phyloP scores from a whole-genome alignment of 2,888 invertebrate species.

The Pterostichus madidus region DNA sequence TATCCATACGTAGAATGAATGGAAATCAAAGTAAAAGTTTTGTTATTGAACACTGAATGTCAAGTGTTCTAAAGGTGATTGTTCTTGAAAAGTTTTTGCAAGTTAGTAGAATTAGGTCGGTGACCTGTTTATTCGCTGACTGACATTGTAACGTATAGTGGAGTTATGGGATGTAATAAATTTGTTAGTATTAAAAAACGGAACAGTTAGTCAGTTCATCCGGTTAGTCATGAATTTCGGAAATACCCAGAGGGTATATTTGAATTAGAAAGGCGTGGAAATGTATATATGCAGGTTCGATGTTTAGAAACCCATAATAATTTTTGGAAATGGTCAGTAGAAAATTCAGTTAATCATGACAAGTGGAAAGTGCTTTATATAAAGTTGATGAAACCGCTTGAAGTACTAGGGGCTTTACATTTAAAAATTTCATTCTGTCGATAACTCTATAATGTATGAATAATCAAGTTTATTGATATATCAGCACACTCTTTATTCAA shows the following conservation, averaged over 20 bases:
- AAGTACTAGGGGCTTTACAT: too few species aligned
- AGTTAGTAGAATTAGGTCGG: slow-evolving; percentile 27
- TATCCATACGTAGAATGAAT: neutral
- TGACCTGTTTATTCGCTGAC: slow-evolving; percentile 39
- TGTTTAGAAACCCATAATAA: neutral
- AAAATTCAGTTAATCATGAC: neutral
- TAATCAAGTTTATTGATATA: too few species aligned
- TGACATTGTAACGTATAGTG: slow-evolving; percentile 37
- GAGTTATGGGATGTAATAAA: slow-evolving; percentile 47
- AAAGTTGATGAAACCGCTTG: too few species aligned
- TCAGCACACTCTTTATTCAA: neutral
- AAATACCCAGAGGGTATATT: slow-evolving; percentile 30
- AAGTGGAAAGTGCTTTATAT: too few species aligned
- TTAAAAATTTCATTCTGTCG: too few species aligned
- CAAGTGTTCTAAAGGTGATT: slow-evolving; percentile 22
- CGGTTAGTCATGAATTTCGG: slow-evolving; percentile 52
- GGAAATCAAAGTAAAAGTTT: neutral
- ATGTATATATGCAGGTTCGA: neutral
- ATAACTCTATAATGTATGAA: too few species aligned
- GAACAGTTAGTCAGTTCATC: slow-evolving; percentile 58
- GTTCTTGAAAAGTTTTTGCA: slow-evolving; percentile 43
- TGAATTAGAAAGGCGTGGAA: slow-evolving; percentile 21
- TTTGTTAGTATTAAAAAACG: slow-evolving; percentile 47
- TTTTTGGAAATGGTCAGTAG: neutral
- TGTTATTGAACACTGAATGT: neutral